These are phyloP conservation scores for Cervus canadensis DNA, from an alignment of 2,113 vertebrate species.

Conservation along the genomic window DNA sequence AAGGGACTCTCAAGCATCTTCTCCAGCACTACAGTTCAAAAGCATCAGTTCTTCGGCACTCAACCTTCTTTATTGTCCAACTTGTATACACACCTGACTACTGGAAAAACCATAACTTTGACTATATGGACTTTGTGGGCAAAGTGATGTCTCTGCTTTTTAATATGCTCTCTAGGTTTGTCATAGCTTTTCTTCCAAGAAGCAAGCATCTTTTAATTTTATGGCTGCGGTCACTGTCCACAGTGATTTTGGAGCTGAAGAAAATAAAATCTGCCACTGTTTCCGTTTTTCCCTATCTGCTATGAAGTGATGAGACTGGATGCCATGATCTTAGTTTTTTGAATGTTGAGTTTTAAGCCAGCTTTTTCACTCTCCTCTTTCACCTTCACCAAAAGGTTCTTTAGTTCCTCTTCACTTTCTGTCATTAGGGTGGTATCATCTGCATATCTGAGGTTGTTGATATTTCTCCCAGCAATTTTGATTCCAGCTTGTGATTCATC, in stretches of 20 bases:
- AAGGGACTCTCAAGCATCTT: background rate
- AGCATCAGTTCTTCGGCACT: background rate
- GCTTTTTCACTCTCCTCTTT: background rate
- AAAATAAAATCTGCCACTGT: background rate
- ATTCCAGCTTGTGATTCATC: background rate
- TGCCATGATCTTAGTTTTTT: background rate
- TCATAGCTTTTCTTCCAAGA: background rate
- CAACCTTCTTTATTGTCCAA: background rate
- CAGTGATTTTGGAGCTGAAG: background rate
- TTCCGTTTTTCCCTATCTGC: background rate
- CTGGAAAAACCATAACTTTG: background rate
- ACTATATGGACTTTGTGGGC: background rate
- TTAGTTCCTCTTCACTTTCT: background rate
- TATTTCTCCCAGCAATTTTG: background rate
- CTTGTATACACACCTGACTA: background rate
- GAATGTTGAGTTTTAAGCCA: background rate
- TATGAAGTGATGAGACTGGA: background rate
- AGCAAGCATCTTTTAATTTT: background rate
- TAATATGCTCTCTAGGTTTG: background rate
- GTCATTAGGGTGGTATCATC: background rate
- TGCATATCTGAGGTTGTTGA: background rate
- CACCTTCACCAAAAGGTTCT: background rate
- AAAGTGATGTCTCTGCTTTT: background rate
- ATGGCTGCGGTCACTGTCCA: background rate
- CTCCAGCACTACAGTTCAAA: background rate